A percentile compares a stretch with the other conserved stretches of the same genome.
Conservation (phyloP, 2,113 vertebrate genomes). For the Chunga burmeisteri region DNA sequence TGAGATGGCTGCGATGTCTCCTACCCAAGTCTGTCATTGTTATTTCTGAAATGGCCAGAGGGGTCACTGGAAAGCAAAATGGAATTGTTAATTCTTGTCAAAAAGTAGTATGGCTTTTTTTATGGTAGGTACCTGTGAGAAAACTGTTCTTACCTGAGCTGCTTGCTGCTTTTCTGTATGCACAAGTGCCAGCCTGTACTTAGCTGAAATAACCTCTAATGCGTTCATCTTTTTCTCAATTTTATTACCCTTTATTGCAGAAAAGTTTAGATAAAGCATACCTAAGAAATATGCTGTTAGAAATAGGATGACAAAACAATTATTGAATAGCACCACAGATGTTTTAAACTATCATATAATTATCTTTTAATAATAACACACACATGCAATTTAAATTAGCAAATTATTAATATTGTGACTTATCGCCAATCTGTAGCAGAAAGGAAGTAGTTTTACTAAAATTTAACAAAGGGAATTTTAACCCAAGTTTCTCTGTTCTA, state of each 20-base stretch:
- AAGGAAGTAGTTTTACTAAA: neutral
- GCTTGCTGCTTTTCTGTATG: neutral
- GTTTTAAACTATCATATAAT: slow-evolving; percentile 4
- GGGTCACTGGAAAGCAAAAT: neutral
- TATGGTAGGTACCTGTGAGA: neutral
- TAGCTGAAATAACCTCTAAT: neutral
- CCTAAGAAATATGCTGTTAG: neutral
- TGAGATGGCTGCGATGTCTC: neutral
- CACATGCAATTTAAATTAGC: neutral
- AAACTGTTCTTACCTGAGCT: neutral
- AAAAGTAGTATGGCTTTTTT: neutral
- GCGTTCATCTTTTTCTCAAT: neutral
- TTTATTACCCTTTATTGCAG: neutral
- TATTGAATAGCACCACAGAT: neutral
- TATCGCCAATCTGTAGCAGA: neutral
- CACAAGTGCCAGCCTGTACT: neutral
- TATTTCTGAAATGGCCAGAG: neutral
- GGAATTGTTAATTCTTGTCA: neutral
- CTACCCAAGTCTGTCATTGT: neutral
- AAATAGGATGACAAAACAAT: neutral
- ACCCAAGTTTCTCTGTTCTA: neutral
- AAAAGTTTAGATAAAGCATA: neutral
- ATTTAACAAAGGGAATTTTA: neutral
- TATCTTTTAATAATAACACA: neutral
- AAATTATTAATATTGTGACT: neutral